Evolutionary conservation across 2,888 invertebrate genomes (phyloP).

Genomic region (Troglohyphantes excavatus): DNA sequence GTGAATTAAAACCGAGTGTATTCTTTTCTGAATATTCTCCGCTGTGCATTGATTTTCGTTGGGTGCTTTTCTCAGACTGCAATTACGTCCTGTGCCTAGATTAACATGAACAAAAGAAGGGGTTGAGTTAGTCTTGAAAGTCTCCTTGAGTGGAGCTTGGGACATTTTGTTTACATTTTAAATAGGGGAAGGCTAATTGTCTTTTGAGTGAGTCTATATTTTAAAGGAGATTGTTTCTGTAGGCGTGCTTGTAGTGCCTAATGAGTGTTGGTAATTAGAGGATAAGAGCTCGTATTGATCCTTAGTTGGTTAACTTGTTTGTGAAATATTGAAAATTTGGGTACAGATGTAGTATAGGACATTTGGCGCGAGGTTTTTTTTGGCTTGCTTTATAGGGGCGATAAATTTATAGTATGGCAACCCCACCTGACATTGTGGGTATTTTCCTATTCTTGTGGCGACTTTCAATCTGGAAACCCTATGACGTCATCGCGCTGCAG

Average conservation of each 20-base stretch:
- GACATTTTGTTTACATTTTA: conserved; percentile 19
- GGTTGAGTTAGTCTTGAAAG: neutral
- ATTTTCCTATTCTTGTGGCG: too few relatives aligned
- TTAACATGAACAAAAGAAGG: neutral
- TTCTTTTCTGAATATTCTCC: neutral
- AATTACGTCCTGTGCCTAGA: neutral
- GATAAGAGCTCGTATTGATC: neutral
- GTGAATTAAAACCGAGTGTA: neutral
- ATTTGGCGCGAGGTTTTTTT: too few relatives aligned
- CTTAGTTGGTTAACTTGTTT: neutral
- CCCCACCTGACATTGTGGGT: too few relatives aligned
- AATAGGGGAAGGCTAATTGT: neutral
- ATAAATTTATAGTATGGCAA: too few relatives aligned
- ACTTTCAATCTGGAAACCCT: too few relatives aligned
- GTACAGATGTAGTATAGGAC: too few relatives aligned
- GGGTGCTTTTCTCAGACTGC: neutral
- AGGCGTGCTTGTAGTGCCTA: neutral
- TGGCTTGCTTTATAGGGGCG: too few relatives aligned
- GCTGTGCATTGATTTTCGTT: neutral
- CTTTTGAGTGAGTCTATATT: neutral
- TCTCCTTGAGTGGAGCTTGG: neutral
- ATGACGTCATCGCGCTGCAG: too few relatives aligned
- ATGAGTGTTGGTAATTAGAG: neutral
- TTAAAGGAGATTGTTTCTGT: neutral
- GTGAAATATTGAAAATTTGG: too few relatives aligned